Evolutionary conservation across 1,140 invertebrate species (phyloP), one percentile per base, ranked within the genome.

Genomic region (Lamellibrachia luymesi): DNA sequence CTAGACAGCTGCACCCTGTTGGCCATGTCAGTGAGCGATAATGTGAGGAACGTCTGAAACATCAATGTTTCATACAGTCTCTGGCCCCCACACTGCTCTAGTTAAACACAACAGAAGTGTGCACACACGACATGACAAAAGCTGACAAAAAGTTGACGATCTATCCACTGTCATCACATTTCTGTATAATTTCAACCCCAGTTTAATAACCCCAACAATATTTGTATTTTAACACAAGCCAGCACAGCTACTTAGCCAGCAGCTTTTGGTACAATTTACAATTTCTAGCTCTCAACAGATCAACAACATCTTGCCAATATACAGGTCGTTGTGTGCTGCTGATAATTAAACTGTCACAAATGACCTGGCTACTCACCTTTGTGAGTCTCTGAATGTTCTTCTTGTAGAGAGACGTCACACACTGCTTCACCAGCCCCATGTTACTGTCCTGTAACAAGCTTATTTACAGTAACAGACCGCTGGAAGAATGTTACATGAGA

Each of bases 341-440:
- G n/a, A 51, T 51, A 92, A 92, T 8, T 92, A 50, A 27, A 49
- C 38, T 10, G 50, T 49, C 52, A 92, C 6, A 13, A 4, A n/a
- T 91, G 90, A 80, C 50, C 80, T 51, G 90, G n/a, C 80, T 51
- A 94, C 93, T 94, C 95, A 96, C 96, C 95, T 99, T 99, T 56
- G 99, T 99, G 92, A 99, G 97, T 95, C 98, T 97, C 96, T 99
- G 98, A 95, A 99, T 99, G 96, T 99, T 99, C 96, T 99, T 99
- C 96, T 99, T 99, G 95, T 98, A 98, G 95, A 99, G 97, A 93
- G 98, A 98, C 93, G 97, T 97, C 90, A 98, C 96, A 92, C 99
- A 98, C 97, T 98, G 97, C 94, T 97, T 97, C 13, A 97, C 97
- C 51, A 97, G 95, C 25, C 97, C 97, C 94, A 97, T 96, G 94